Evolutionary conservation across 2,888 invertebrate genomes (phyloP), one percentile per base, ranked within the genome.

Genomic region (Trissoscelio sp.): DNA sequence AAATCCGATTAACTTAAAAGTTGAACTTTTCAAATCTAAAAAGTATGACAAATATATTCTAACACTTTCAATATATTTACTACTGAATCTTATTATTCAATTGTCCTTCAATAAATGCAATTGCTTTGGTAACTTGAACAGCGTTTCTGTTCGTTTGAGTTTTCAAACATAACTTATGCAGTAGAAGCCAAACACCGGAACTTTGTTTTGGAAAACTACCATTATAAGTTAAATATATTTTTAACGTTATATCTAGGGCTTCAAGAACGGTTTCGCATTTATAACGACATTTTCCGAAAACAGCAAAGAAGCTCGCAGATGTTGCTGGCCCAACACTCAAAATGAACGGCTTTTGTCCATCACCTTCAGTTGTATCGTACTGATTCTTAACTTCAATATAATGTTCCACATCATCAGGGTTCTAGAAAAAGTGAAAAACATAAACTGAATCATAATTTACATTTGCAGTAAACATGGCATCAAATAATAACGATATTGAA

Each of bases 241-340:
- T 55, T 7, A 55, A 11, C 2, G 39, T 28, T 39, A 58, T n/a
- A 39, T 58, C 39, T 20, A 58, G 58, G 22, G 58, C 58, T 11
- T 20, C n/a, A 58, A 39, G 18, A 39, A 58, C 58, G 24, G 39
- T 12, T 18, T 18, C 22, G 12, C 58, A 58, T 58, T 58, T 58
- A 12, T 20, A 58, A 5, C 39, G 42, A 14, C 58, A 58, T 39
- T 37, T 58, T 39, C 58, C 58, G n/a, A 39, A 58, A 58, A 58
- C 58, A 58, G 39, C 20, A 14, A n/a, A 58, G 22, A 20, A 39
- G 20, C 1, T 39, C 14, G 58, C 39, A 37, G 39, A 58, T 22
- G 22, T 6, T 55, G 16, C 55, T 31, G 55, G 3, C 6, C 58
- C 37, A 51, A n/a, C n/a, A n/a, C n/a, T n/a, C n/a, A n/a, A n/a